Evolutionary conservation across 2,113 vertebrate genomes (phyloP).

Genomic region (Xyliphius kryptos): DNA sequence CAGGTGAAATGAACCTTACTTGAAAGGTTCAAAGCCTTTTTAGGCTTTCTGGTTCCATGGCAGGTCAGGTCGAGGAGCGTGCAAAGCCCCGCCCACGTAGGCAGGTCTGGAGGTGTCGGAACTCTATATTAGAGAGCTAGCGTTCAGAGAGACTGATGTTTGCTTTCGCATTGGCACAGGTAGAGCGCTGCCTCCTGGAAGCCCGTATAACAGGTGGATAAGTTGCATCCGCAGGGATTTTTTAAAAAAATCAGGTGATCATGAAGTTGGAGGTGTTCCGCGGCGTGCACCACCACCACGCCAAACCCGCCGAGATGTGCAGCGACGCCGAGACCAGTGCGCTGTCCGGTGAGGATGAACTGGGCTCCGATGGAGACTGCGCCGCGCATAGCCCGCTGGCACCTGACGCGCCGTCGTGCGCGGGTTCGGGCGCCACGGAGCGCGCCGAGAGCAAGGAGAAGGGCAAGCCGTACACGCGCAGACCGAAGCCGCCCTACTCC

Average conservation of each 20-base stretch:
- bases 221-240: neutral
- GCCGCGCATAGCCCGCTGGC: conserved; percentile 72
- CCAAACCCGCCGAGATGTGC: conserved; percentile 56
- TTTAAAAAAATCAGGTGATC: neutral
- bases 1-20: no score
- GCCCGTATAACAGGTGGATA: neutral
- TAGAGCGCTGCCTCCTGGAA: conserved; percentile 10
- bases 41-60: neutral
- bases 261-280: conserved; percentile 84
- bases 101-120: conserved; percentile 57
- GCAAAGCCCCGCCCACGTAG: conserved; percentile 54
- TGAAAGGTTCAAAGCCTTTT: neutral
- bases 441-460: conserved; percentile 52
- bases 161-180: conserved; percentile 23
- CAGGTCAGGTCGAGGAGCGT: conserved; percentile 24
- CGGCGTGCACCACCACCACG: conserved; percentile 53
- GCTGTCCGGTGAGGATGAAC: conserved; percentile 73
- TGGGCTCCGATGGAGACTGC: conserved; percentile 89
- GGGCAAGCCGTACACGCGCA: conserved; percentile 83
- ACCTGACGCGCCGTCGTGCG: conserved; percentile 31
- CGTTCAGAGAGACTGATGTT: conserved; percentile 4
- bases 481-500: conserved; percentile 89
- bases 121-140: conserved; percentile 54
- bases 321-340: conserved; percentile 63
- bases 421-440: neutral